These are phyloP conservation scores for Thalassoma bifasciatum DNA, from an alignment of 2,113 vertebrate genomes.

Conservation along the genomic window DNA sequence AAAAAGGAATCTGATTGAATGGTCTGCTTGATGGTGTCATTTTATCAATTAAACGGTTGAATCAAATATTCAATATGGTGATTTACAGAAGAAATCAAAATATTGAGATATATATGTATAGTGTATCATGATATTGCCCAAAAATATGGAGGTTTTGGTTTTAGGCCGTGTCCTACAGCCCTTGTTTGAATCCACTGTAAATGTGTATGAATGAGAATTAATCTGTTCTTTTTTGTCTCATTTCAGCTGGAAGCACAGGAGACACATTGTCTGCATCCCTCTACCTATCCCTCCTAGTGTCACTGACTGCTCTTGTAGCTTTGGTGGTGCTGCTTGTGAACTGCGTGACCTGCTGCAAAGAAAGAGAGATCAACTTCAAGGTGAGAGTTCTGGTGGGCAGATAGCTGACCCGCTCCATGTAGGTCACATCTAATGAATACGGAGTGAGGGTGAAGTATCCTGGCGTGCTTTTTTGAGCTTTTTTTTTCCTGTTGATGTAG, in stretches of 20 bases:
- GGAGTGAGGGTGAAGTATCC: neutral
- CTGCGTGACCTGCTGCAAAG: slow-evolving; percentile 97
- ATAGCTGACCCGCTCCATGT: slow-evolving; percentile 3
- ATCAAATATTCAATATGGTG: no score
- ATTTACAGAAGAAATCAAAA: no score
- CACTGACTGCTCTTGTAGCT: slow-evolving; percentile 84
- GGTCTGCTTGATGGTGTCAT: no score
- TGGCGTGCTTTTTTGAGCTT: neutral
- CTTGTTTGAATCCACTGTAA: neutral
- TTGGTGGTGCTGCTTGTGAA: slow-evolving; percentile 89
- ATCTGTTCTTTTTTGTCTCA: slow-evolving; percentile 26
- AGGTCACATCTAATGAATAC: slow-evolving; percentile 9
- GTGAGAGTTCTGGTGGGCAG: slow-evolving; percentile 77
- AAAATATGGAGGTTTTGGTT: no score
- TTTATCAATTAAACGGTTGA: no score
- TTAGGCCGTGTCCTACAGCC: neutral
- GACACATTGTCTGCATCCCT: slow-evolving; percentile 57
- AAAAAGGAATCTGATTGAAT: no score
- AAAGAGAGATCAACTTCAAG: slow-evolving; percentile 97
- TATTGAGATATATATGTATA: no score
- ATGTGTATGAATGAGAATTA: slow-evolving; percentile 16
- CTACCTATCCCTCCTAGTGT: slow-evolving; percentile 85
- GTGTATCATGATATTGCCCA: no score
- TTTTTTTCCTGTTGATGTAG: slow-evolving; percentile 69
- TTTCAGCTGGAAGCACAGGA: slow-evolving; percentile 56